phyloP scores from a whole-genome alignment of 2,888 invertebrate species.

The Hartigia nigra region DNA sequence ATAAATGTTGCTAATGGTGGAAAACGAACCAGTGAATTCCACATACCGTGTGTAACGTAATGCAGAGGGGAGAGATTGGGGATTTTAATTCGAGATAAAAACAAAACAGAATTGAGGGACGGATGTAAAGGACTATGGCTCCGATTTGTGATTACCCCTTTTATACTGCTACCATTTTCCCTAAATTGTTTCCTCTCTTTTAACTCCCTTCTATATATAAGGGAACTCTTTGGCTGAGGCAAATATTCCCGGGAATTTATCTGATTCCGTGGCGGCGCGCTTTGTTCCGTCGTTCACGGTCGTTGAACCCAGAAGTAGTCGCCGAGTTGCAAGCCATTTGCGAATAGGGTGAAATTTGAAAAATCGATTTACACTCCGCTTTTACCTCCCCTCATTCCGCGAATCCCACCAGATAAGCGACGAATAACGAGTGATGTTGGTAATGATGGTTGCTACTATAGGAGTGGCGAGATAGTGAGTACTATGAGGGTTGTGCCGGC shows the following conservation, averaged over 20 bases:
- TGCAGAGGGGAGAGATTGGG: constrained; percentile 8
- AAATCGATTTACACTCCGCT: not conserved
- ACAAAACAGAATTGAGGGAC: constrained; percentile 12
- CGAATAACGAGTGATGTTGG: constrained; percentile 17
- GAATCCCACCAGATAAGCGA: not conserved
- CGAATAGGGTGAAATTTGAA: not conserved
- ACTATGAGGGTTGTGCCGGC: constrained; percentile 31
- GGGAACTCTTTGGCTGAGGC: not conserved
- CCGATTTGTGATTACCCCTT: not conserved
- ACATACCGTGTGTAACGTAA: constrained; percentile 4
- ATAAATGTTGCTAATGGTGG: not conserved
- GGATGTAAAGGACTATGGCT: not conserved
- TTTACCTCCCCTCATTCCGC: not conserved
- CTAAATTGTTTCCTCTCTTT: not conserved
- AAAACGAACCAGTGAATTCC: not conserved
- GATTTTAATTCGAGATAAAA: constrained; percentile 43
- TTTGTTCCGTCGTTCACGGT: not conserved
- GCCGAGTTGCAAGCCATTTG: not conserved
- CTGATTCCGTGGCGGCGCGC: not conserved
- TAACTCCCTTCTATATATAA: not conserved
- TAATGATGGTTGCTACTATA: constrained; percentile 18
- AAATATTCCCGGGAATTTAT: not conserved
- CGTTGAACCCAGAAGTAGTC: not conserved
- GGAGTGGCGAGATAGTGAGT: constrained; percentile 22
- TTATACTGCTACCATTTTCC: not conserved